phyloP scores from a whole-genome alignment of 1,140 invertebrate genomes.

The Drosophila baimaii region DNA sequence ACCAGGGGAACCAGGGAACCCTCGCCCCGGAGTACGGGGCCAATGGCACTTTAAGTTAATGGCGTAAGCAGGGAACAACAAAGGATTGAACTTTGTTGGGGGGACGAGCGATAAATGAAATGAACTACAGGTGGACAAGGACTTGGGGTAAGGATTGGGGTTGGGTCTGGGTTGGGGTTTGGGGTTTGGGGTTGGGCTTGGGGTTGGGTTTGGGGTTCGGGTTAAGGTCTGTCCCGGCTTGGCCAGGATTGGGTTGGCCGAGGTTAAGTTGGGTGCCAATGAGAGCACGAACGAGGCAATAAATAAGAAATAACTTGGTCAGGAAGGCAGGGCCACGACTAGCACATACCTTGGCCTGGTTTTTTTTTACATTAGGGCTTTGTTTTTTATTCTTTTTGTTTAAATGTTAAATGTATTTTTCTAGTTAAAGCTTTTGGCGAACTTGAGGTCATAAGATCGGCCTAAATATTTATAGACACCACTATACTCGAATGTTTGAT shows the following conservation, averaged over 20 bases:
- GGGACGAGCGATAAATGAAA: slow-evolving; percentile 60
- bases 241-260: not conserved
- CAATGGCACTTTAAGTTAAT: slow-evolving; percentile 62
- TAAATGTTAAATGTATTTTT: too few species aligned
- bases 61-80: slow-evolving; percentile 45
- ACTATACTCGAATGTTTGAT: too few species aligned
- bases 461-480: too few species aligned
- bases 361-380: not conserved
- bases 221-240: too few species aligned
- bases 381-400: not conserved
- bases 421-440: too few species aligned
- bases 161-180: not conserved
- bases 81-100: slow-evolving; percentile 65
- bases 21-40: slow-evolving; percentile 2
- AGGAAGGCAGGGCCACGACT: too few species aligned
- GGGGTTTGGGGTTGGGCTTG: not conserved
- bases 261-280: slow-evolving; percentile 67
- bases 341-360: not conserved
- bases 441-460: too few species aligned
- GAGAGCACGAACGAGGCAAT: slow-evolving; percentile 59
- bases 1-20: not conserved
- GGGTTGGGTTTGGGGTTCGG: not conserved
- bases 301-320: slow-evolving; percentile 50
- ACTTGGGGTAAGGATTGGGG: not conserved
- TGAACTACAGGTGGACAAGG: slow-evolving; percentile 64